Base-by-base conservation (phyloP, 2,888 invertebrate species). In the Nycteola revayana region DNA sequence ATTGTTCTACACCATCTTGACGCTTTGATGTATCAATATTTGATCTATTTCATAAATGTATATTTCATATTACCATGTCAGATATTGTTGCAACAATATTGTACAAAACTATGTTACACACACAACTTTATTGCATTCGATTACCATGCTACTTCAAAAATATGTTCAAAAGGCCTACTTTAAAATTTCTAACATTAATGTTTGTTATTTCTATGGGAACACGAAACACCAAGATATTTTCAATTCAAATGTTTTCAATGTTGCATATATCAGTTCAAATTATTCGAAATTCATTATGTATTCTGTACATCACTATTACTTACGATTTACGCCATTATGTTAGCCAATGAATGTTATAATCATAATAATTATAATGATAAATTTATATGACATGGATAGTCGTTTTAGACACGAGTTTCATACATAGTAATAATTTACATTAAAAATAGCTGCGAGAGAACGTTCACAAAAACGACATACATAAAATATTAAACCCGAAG, bases 401-500 rank as follows among this genome's bases (percentile, higher is more conserved):
- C 60, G 52, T 47, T 70, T 66, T 52, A 65, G 64, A 75, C 67
- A 72, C 61, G 69, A 77, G 70, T 70, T 69, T 65, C 66, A 68
- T 75, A 74, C 66, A 75, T 67, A 74, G 55, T 67, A 83, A 83
- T 80, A 85, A 85, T 80, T 84, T 84, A 86, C 78, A 84, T 66
- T 60, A 66, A 76, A 81, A 70, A 71, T 70, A 81, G 78, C 76
- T 66, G 75, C 75, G 66, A 73, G 72, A 72, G 63, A 76, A 80
- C 62, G 64, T 79, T 61, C 77, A 83, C 78, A 74, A 55, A 65
- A 72, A 79, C 73, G 69, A 75, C 75, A 74, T 75, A 75, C 77
- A 75, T 64, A 78, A 79, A 77, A 72, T 68, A 69, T 69, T 66
- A 62, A 66, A 72, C 64, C 74, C 68, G 69, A 80, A 82, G 79